Evolutionary conservation across 1,140 invertebrate species (phyloP).

Genomic region (Samia ricini): DNA sequence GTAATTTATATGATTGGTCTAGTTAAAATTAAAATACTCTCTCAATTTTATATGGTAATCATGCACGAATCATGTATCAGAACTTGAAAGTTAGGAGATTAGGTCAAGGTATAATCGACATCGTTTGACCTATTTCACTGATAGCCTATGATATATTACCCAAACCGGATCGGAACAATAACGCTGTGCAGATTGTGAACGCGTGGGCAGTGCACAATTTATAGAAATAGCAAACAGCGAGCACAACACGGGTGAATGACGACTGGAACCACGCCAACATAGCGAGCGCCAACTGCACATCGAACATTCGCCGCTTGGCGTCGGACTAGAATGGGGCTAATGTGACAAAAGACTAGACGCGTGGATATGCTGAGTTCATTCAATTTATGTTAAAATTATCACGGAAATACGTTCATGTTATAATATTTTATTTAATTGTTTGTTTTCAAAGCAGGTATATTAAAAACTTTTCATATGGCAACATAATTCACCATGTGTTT

Average conservation of each 20-base stretch:
- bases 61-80: neutral
- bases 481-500: too few relatives aligned
- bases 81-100: neutral
- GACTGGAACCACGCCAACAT: conserved; percentile 42
- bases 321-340: conserved; percentile 46
- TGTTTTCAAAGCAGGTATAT: too few relatives aligned
- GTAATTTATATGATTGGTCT: too few relatives aligned
- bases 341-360: conserved; percentile 42
- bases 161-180: conserved; percentile 56
- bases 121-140: neutral
- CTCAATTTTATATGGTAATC: too few relatives aligned
- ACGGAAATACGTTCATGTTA: too few relatives aligned
- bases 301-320: conserved; percentile 42
- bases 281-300: conserved; percentile 24
- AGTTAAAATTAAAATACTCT: too few relatives aligned
- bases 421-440: too few relatives aligned
- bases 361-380: conserved; percentile 25
- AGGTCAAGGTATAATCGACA: neutral
- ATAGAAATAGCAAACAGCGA: conserved; percentile 26
- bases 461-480: too few relatives aligned
- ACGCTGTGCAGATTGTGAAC: conserved; percentile 18
- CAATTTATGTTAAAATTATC: conserved; percentile 9
- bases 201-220: conserved; percentile 35
- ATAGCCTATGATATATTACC: neutral
- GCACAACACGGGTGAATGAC: conserved; percentile 49